A percentile compares a stretch with the other conserved stretches of the same genome.
phyloP scores from a whole-genome alignment of 2,113 vertebrate species.

The human region GRCh38 chr3:130817001-130817500 shows the following conservation, averaged over 20 bases:
- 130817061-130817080: background rate
- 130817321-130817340: background rate
- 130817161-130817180: background rate
- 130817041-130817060: background rate
- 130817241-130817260: background rate
- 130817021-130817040: background rate
- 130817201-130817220: background rate
- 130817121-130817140: background rate
- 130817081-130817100: background rate
- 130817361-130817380: background rate
- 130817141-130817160: background rate
- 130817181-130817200: background rate
- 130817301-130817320: background rate
- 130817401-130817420: background rate
- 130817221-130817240: background rate
- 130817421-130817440: background rate
- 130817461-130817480: background rate
- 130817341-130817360: background rate
- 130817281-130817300: background rate
- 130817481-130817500: background rate
- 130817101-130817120: background rate
- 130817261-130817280: background rate
- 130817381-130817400: constrained; percentile 6
- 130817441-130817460: constrained; percentile 5
- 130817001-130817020: background rate